phyloP scores from a whole-genome alignment of 2,797 vertebrate genomes.

The Meriones psammophilus region DNA sequence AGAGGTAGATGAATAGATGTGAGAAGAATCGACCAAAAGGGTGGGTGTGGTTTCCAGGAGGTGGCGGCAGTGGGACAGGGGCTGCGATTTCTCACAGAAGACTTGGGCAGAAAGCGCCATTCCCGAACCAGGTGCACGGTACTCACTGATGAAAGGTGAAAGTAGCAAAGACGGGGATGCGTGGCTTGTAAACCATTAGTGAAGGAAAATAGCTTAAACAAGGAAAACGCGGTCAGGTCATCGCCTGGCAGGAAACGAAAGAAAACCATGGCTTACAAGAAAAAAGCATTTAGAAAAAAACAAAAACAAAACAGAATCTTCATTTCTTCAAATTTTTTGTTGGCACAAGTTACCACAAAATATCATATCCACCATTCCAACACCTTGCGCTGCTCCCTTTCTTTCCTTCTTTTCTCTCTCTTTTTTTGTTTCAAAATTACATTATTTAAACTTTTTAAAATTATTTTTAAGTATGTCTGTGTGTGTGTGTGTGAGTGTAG shows the following conservation, averaged over 20 bases:
- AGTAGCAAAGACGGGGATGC: too few relatives aligned
- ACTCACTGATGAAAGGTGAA: background rate
- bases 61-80: background rate
- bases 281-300: background rate
- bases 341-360: background rate
- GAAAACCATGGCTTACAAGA: background rate
- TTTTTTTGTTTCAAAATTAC: background rate
- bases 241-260: background rate
- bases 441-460: background rate
- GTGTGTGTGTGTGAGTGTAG: too few relatives aligned
- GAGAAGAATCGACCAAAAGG: background rate
- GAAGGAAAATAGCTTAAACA: background rate
- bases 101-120: background rate
- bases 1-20: background rate
- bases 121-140: background rate
- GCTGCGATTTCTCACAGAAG: background rate
- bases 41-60: background rate
- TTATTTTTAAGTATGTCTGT: too few relatives aligned
- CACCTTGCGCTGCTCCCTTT: background rate
- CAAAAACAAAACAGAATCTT: background rate
- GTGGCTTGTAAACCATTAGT: background rate
- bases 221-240: background rate
- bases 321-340: background rate
- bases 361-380: background rate
- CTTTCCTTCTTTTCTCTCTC: background rate